phyloP scores from a whole-genome alignment of 2,888 invertebrate species.

The Andrena hattorfiana region DNA sequence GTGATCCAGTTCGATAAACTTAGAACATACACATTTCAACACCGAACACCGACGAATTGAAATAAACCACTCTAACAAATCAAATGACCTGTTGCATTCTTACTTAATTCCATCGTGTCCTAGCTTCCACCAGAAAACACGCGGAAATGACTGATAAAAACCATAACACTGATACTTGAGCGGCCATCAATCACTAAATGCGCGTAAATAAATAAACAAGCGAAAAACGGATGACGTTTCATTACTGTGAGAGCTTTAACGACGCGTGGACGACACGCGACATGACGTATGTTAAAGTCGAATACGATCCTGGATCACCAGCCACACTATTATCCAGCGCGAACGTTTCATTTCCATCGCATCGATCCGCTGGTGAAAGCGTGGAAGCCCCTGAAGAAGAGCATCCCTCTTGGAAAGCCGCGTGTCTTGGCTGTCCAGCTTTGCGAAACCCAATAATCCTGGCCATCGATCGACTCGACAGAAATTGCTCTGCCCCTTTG shows the following conservation, averaged over 20 bases:
- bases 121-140: neutral
- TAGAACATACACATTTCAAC: neutral
- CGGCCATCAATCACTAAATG: neutral
- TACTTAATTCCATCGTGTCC: neutral
- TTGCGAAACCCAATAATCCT: conserved; percentile 36
- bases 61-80: neutral
- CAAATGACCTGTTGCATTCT: neutral
- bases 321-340: conserved; percentile 7
- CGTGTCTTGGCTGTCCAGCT: conserved; percentile 12
- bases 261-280: neutral
- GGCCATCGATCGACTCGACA: conserved; percentile 9
- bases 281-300: neutral
- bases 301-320: neutral
- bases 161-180: neutral
- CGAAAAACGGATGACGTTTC: neutral
- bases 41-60: neutral
- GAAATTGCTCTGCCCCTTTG: conserved; percentile 17
- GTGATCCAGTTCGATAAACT: neutral
- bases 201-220: conserved; percentile 13
- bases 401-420: conserved; percentile 13
- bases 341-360: conserved; percentile 26
- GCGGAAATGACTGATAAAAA: neutral
- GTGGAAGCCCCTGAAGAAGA: neutral
- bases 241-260: neutral
- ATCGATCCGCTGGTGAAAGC: conserved; percentile 22